These are phyloP conservation scores for Punctoribates punctum DNA, from an alignment of 2,888 invertebrate species.

Conservation along the genomic window DNA sequence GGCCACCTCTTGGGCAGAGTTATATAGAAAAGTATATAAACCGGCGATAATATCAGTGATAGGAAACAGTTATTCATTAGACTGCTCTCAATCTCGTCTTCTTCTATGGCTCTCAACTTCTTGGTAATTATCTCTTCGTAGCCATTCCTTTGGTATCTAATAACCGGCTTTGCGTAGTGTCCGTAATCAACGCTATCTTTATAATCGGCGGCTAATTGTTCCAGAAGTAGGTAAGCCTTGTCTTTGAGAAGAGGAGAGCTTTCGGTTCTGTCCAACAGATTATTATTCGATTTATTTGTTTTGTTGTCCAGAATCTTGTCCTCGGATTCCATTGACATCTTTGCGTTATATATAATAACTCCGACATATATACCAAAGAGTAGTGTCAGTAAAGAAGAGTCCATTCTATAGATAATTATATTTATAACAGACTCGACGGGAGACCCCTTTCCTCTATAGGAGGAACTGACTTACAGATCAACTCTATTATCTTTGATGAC, in stretches of 20 bases:
- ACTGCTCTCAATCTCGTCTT: conserved; percentile 28
- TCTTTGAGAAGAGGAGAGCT: not conserved
- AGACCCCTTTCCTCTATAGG: not conserved
- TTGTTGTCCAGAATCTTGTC: not conserved
- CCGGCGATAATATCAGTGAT: conserved; percentile 32
- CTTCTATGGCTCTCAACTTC: conserved; percentile 6
- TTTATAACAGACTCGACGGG: not conserved
- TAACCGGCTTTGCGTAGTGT: not conserved
- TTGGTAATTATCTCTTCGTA: conserved; percentile 32
- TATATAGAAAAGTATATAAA: conserved; percentile 30
- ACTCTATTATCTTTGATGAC: conserved; percentile 41
- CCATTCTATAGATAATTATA: conserved; percentile 20
- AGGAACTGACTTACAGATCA: conserved; percentile 37
- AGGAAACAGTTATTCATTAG: conserved; percentile 36
- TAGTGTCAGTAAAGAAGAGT: conserved; percentile 36
- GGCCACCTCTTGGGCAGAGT: conserved; percentile 34
- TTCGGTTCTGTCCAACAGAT: not conserved
- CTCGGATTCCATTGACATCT: not conserved
- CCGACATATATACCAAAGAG: conserved; percentile 40
- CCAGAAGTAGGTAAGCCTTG: not conserved
- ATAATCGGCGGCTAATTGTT: not conserved
- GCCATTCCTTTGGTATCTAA: not conserved
- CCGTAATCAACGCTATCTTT: not conserved
- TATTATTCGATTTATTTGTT: not conserved
- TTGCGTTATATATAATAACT: conserved; percentile 40